These are phyloP conservation scores for Ctenochaetus hawaiiensis DNA, from an alignment of 2,797 vertebrate species.

Conservation along the genomic window DNA sequence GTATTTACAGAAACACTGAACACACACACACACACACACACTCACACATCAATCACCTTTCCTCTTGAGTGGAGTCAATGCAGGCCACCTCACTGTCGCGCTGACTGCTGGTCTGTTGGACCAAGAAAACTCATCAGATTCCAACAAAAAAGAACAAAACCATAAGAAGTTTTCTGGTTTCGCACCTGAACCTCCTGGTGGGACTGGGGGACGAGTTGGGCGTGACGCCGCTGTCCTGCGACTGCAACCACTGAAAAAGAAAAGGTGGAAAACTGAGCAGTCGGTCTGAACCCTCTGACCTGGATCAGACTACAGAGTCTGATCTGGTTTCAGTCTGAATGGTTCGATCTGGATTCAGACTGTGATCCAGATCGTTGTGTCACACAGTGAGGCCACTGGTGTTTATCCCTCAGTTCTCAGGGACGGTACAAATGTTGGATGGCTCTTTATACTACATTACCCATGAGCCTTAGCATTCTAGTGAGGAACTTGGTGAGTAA, in stretches of 20 bases:
- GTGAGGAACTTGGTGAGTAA: background rate
- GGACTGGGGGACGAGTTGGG: slow-evolving; percentile 88
- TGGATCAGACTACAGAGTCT: no score
- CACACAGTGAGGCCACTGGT: no score
- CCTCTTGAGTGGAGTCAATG: slow-evolving; percentile 82
- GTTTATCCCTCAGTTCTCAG: no score
- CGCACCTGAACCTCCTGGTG: slow-evolving; percentile 83
- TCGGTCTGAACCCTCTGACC: background rate
- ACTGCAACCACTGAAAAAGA: slow-evolving; percentile 77
- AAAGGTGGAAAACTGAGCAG: background rate
- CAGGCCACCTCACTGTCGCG: slow-evolving; percentile 80
- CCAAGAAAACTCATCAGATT: background rate
- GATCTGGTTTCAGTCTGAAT: no score
- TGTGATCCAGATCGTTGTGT: background rate
- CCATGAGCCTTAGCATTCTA: slow-evolving; percentile 10
- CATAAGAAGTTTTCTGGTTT: accelerated
- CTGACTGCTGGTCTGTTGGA: slow-evolving; percentile 75
- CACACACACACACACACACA: background rate
- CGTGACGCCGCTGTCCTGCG: slow-evolving; percentile 84
- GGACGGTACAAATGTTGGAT: no score
- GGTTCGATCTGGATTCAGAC: background rate
- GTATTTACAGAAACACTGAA: background rate
- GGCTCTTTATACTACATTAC: background rate
- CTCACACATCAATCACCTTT: slow-evolving; percentile 74
- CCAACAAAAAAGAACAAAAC: background rate